These are phyloP conservation scores for Drosophila meridiana DNA, from an alignment of 2,888 invertebrate genomes.

Conservation along the genomic window DNA sequence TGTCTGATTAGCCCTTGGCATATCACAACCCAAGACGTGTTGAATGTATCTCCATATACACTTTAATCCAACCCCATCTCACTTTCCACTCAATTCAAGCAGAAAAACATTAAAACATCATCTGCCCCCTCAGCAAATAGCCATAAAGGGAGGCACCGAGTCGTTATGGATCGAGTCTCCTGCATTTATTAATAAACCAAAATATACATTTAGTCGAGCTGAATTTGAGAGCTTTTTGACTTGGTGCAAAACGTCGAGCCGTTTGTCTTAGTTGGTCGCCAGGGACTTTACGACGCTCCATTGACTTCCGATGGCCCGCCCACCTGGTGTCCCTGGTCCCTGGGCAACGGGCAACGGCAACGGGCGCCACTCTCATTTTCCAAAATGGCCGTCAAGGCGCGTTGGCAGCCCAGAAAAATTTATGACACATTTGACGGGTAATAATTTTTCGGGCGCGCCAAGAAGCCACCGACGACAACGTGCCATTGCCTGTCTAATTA, in stretches of 20 bases:
- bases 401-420: constrained; percentile 30
- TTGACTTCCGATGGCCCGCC: background rate
- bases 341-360: background rate
- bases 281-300: constrained; percentile 5
- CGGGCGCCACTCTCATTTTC: background rate
- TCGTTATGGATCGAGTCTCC: background rate
- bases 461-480: constrained; percentile 33
- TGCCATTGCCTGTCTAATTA: constrained; percentile 45
- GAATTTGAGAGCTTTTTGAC: constrained; percentile 29
- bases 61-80: background rate
- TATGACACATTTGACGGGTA: constrained; percentile 48
- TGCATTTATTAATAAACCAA: constrained; percentile 27
- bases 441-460: constrained; percentile 43
- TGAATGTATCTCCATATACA: background rate
- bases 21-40: background rate
- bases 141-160: constrained; percentile 5
- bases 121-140: background rate
- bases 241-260: constrained; percentile 19
- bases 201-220: constrained; percentile 32
- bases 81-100: background rate
- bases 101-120: background rate
- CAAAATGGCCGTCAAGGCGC: constrained; percentile 45
- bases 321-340: background rate
- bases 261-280: constrained; percentile 34
- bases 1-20: background rate